These are phyloP conservation scores for Tipula lateralis DNA, from an alignment of 2,888 invertebrate genomes.

Conservation along the genomic window DNA sequence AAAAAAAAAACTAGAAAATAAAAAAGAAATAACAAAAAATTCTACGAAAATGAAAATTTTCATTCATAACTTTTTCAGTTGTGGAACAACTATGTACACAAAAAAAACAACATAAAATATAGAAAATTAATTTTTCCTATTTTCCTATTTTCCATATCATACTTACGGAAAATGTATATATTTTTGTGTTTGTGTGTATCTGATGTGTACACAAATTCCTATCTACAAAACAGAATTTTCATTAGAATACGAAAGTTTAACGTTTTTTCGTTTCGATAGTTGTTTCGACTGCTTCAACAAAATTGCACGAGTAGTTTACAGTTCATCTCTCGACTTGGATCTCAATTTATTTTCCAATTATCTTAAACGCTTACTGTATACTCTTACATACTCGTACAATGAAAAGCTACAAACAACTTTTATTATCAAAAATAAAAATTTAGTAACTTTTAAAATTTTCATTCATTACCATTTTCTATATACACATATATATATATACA, in stretches of 20 bases:
- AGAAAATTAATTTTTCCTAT: slow-evolving; percentile 24
- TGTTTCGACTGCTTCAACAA: background rate
- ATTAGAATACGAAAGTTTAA: background rate
- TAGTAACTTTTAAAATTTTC: background rate
- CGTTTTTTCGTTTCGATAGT: background rate
- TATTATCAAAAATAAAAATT: background rate
- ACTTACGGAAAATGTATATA: background rate
- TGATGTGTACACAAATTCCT: background rate
- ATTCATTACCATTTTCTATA: background rate
- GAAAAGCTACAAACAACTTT: background rate
- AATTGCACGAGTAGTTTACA: no score
- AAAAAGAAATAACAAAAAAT: background rate
- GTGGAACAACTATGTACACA: slow-evolving; percentile 14
- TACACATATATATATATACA: background rate
- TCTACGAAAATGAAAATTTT: slow-evolving; percentile 12
- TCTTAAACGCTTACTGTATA: no score
- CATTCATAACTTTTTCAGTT: slow-evolving; percentile 24
- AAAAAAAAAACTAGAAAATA: background rate
- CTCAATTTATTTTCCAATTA: no score
- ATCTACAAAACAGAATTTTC: background rate
- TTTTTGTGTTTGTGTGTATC: background rate
- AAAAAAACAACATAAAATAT: slow-evolving; percentile 15
- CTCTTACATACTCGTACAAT: no score
- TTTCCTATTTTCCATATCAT: slow-evolving; percentile 19
- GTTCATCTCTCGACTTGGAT: no score